These are phyloP conservation scores for Platycnemis pennipes DNA, from an alignment of 2,888 invertebrate genomes.

Conservation along the genomic window DNA sequence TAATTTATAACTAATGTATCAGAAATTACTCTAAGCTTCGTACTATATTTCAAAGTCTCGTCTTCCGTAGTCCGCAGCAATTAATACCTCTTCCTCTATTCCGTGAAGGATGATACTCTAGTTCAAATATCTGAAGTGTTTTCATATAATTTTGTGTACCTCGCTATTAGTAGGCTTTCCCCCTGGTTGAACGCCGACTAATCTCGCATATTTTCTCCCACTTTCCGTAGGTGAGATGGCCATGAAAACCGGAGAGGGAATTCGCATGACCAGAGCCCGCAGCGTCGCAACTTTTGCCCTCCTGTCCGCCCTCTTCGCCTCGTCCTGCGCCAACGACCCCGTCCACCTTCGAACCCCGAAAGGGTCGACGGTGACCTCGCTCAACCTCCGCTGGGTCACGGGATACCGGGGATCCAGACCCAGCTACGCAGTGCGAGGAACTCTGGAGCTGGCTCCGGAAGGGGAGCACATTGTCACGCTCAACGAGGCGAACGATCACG, in stretches of 20 bases:
- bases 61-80: no score
- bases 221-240: background rate
- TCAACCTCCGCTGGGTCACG: background rate
- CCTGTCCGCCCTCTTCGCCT: background rate
- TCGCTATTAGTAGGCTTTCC: no score
- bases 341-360: background rate
- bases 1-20: no score
- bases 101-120: no score
- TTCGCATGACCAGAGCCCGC: background rate
- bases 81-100: no score
- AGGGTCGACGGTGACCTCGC: background rate
- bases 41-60: no score
- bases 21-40: no score
- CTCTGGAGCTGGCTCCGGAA: background rate
- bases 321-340: background rate
- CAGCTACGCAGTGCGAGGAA: background rate
- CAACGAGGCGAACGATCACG: background rate
- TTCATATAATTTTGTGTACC: no score
- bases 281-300: background rate
- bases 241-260: background rate
- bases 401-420: background rate
- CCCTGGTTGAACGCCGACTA: no score
- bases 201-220: background rate
- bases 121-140: no score
- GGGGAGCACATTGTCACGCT: background rate